Evolutionary conservation across 2,888 invertebrate genomes (phyloP).

Genomic region (Xylophagus ater): DNA sequence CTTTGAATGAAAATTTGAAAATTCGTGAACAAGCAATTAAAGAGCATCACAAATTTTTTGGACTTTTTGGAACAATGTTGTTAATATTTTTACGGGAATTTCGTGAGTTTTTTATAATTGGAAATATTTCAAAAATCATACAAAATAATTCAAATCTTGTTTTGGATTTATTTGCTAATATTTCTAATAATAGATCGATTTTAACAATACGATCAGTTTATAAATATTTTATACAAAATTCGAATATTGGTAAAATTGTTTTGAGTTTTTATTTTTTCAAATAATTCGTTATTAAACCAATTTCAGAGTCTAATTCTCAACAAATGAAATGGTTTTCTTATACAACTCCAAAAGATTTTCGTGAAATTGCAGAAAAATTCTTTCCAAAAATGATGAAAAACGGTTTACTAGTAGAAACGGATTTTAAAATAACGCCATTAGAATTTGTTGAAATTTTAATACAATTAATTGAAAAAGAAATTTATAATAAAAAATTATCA

Average conservation of each 20-base stretch:
- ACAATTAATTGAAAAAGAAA: conserved; percentile 3
- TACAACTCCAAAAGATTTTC: conserved; percentile 1
- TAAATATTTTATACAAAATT: conserved; percentile 3
- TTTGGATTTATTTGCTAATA: conserved; percentile 1
- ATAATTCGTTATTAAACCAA: neutral
- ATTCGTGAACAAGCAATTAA: conserved; percentile 1
- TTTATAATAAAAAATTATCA: conserved; percentile 4
- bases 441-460: conserved; percentile 10
- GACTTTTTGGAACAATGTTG: conserved; percentile 10
- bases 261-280: neutral
- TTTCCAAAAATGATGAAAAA: conserved; percentile 6
- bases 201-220: conserved; percentile 3
- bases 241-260: neutral
- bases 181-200: neutral
- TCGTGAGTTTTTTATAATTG: neutral
- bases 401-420: conserved; percentile 1
- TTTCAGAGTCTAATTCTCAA: neutral
- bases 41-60: conserved; percentile 3
- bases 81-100: conserved; percentile 11
- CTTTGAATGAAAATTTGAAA: conserved; percentile 3
- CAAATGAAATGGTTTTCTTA: neutral
- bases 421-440: conserved; percentile 6
- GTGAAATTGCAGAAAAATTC: conserved; percentile 1
- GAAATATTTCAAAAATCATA: conserved; percentile 5
- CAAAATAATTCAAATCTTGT: neutral